Evolutionary conservation across 2,888 invertebrate species (phyloP), one percentile per base, ranked within the genome.

Genomic region (Dolichomitus sp.): DNA sequence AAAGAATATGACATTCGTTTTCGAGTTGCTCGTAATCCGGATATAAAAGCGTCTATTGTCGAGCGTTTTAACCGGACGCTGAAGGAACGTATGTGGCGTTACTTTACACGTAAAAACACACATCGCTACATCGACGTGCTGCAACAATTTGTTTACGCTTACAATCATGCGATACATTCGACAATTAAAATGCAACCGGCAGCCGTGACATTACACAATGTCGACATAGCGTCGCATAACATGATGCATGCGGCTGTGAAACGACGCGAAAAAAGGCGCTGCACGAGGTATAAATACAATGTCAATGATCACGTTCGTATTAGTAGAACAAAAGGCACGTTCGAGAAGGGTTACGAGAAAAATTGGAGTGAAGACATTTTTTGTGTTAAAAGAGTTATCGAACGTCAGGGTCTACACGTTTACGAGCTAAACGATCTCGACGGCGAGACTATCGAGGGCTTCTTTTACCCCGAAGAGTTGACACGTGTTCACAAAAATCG

Each of bases 311-410:
- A 33, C 4, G 33, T 33, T 33, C 33, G 23, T 23, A 23, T 23
- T 23, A 23, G 23, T 23, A 23, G 23, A 23, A 23, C 23, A 23
- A 23, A 2, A 23, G 23, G 23, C 2, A 23, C 23, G 23, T 23
- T 23, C 23, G 23, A 23, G 23, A 23, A 23, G 23, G 33, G 33
- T 33, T 33, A 33, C 33, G 76, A 68, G 54, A 57, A 23, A 23
- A 86, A 88, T 48, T 89, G 85, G 86, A 86, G 73, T 27, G 86
- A 86, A 68, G 88, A 90, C 81, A 80, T 88, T 12, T 89, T 89
- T 75, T 81, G 81, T 42, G 86, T 90, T 33, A 48, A 27, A 11
- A 66, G 83, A 11, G 82, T 86, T 40, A 57, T 87, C 3, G 48
- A 69, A 1, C 75, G 87, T 12, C 69, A 63, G 59, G 27, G 70